phyloP scores from a whole-genome alignment of 2,113 vertebrate species.

The Meles meles region DNA sequence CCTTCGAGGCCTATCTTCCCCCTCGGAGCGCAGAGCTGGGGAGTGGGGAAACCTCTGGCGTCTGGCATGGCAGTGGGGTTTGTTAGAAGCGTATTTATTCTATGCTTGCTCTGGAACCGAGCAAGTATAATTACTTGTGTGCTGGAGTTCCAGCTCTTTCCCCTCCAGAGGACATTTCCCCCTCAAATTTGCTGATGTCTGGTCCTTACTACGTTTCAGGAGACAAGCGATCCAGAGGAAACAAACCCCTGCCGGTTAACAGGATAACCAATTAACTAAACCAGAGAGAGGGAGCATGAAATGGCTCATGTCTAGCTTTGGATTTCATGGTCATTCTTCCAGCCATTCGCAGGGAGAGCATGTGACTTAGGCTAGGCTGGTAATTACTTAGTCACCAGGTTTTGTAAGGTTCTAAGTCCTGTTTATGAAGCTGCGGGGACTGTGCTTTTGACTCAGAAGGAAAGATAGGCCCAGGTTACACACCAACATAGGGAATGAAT shows the following conservation, averaged over 20 bases:
- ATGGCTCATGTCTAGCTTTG: constrained; percentile 35
- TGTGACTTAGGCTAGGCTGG: constrained; percentile 25
- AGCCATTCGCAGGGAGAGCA: constrained; percentile 21
- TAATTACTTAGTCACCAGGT: neutral
- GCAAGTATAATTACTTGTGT: constrained; percentile 61
- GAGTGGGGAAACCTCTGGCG: neutral
- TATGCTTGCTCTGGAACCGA: constrained; percentile 61
- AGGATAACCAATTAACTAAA: constrained; percentile 71
- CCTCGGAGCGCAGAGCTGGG: neutral
- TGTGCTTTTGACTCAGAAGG: constrained; percentile 10
- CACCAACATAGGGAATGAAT: neutral
- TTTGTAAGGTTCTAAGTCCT: constrained; percentile 16
- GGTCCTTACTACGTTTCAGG: constrained; percentile 57
- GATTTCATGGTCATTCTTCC: constrained; percentile 59
- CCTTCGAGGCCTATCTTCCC: constrained; percentile 41
- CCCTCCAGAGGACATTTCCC: constrained; percentile 71
- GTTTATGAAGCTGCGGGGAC: constrained; percentile 13
- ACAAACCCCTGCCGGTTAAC: constrained; percentile 72
- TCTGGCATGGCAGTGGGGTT: constrained; percentile 30
- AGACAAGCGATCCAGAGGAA: constrained; percentile 72
- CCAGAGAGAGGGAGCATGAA: constrained; percentile 60
- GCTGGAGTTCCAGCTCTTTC: constrained; percentile 75
- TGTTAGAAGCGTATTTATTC: constrained; percentile 76
- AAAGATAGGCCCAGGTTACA: neutral
- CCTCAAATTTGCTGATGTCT: constrained; percentile 72